These are phyloP conservation scores for Nemoura dubitans DNA, from an alignment of 2,888 invertebrate genomes.

Conservation along the genomic window DNA sequence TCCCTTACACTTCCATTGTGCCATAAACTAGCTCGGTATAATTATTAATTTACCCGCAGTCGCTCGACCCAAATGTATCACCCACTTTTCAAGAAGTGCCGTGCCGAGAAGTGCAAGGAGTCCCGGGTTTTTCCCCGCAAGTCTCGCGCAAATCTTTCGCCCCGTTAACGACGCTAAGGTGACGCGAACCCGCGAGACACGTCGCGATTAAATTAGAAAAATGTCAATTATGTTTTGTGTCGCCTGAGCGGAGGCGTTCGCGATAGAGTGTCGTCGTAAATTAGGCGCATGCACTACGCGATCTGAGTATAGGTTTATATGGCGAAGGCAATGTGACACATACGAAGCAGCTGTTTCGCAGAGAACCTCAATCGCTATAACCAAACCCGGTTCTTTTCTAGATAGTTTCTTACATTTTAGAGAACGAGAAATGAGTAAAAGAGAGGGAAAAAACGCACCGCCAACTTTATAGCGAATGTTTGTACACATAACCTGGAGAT, in stretches of 20 bases:
- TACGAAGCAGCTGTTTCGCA: too few relatives aligned
- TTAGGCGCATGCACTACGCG: too few relatives aligned
- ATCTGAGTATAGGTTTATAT: too few relatives aligned
- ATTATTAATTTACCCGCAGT: not conserved
- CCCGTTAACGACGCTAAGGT: not conserved
- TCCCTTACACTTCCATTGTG: not conserved
- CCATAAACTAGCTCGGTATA: constrained; percentile 4
- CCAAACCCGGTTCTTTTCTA: too few relatives aligned
- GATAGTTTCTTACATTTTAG: too few relatives aligned
- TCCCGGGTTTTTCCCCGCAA: not conserved
- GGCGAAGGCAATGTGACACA: too few relatives aligned
- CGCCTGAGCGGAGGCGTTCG: not conserved
- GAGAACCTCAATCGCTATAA: too few relatives aligned
- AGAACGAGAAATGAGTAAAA: too few relatives aligned
- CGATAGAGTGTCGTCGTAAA: too few relatives aligned
- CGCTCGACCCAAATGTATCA: not conserved
- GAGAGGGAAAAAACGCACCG: not conserved
- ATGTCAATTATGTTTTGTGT: not conserved
- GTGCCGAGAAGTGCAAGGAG: too few relatives aligned
- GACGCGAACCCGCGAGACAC: not conserved
- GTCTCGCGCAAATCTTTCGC: not conserved
- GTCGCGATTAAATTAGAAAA: not conserved
- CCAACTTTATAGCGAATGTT: not conserved
- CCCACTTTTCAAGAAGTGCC: too few relatives aligned
- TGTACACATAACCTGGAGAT: not conserved